Evolutionary conservation across 2,797 vertebrate species (phyloP).

Genomic region (Synaphobranchus kaupii): DNA sequence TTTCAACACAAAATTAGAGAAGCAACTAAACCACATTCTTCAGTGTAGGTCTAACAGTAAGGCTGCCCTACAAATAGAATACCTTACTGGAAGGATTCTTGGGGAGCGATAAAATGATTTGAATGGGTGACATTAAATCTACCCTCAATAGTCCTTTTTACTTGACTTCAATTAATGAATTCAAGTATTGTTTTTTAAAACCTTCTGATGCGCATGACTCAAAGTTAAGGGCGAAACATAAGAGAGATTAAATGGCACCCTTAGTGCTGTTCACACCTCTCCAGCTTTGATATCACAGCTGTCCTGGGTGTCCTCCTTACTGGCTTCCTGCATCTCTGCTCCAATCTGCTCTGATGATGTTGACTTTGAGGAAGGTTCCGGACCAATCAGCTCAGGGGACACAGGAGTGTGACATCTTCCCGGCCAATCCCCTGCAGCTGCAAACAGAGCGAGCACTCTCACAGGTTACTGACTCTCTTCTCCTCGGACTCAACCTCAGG

Average conservation of each 20-base stretch:
- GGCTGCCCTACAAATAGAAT: not conserved
- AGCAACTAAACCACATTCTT: not conserved
- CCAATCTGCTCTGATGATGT: slow-evolving; percentile 26
- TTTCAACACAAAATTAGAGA: slow-evolving; percentile 13
- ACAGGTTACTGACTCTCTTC: slow-evolving; percentile 10
- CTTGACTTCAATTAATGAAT: not conserved
- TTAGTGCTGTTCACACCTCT: slow-evolving; percentile 52
- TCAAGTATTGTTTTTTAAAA: not conserved
- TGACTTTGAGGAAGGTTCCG: slow-evolving; percentile 15
- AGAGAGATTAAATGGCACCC: not conserved
- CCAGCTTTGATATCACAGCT: slow-evolving; percentile 61
- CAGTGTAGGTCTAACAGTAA: not conserved
- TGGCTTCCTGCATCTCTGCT: not conserved
- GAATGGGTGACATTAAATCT: not conserved
- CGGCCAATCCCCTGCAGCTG: not conserved
- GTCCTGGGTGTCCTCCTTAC: slow-evolving; percentile 47
- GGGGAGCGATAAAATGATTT: not conserved
- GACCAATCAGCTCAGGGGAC: not conserved
- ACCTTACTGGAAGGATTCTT: not conserved
- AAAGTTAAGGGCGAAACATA: not conserved
- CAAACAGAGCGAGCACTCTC: not conserved
- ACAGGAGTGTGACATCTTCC: not conserved
- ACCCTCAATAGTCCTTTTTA: not conserved
- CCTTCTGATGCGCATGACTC: not conserved
- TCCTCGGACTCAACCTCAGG: not conserved